Conservation (phyloP, 2,888 invertebrate genomes). For the Calliphora vomitoria region DNA sequence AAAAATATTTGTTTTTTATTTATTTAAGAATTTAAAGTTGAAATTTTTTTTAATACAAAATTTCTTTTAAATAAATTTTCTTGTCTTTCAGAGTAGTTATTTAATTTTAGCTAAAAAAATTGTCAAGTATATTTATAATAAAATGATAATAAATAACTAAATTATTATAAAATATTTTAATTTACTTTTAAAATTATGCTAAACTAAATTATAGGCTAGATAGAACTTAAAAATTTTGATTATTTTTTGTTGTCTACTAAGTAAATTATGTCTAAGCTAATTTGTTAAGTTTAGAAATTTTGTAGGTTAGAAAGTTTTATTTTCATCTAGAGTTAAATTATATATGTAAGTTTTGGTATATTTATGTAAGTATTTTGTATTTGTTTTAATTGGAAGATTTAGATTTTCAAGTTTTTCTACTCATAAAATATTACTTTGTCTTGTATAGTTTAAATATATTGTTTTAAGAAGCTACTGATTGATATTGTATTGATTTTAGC, state of each 20-base stretch:
- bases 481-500: conserved; percentile 52
- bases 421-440: conserved; percentile 38
- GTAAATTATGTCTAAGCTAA: background rate
- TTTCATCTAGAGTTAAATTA: conserved; percentile 16
- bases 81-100: conserved; percentile 32
- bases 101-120: conserved; percentile 15
- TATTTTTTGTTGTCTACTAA: background rate
- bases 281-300: background rate
- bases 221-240: background rate
- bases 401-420: conserved; percentile 32
- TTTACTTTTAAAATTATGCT: background rate
- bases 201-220: conserved; percentile 13
- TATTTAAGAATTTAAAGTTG: conserved; percentile 32
- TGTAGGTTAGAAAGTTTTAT: background rate
- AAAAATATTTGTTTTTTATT: conserved; percentile 58
- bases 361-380: conserved; percentile 5
- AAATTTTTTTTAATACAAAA: background rate
- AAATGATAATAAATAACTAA: background rate
- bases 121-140: conserved; percentile 29
- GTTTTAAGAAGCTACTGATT: conserved; percentile 44
- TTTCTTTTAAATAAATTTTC: conserved; percentile 1
- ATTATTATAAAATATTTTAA: no score
- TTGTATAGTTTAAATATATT: conserved; percentile 23
- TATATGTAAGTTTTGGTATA: background rate
- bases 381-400: conserved; percentile 60